A percentile compares a stretch with the other conserved stretches of the same genome.
These are phyloP conservation scores for Platysternon megacephalum DNA, from an alignment of 2,113 vertebrate genomes.

Conservation along the genomic window DNA sequence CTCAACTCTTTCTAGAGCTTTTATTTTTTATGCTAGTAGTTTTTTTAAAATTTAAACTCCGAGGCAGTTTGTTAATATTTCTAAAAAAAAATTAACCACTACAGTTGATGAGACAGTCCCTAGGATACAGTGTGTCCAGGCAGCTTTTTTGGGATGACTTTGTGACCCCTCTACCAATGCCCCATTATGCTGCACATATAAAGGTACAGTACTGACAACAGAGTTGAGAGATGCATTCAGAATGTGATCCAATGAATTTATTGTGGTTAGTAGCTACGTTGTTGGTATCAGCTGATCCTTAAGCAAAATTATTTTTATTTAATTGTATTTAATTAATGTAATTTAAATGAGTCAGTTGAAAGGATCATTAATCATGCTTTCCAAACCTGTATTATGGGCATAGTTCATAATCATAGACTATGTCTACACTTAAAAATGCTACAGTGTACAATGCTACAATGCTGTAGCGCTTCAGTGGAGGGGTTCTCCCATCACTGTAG, in stretches of 20 bases:
- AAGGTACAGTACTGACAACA: not conserved
- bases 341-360: not conserved
- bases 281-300: not conserved
- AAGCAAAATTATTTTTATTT: not conserved
- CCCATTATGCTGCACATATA: not conserved
- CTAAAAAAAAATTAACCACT: not conserved
- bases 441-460: too few relatives aligned
- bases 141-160: not conserved
- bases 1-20: constrained; percentile 21
- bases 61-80: constrained; percentile 31
- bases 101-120: not conserved
- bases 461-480: not conserved
- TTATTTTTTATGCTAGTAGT: constrained; percentile 2
- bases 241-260: not conserved
- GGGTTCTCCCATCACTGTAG: not conserved
- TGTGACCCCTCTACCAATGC: not conserved
- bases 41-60: constrained; percentile 39
- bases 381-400: not conserved
- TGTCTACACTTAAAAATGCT: not conserved
- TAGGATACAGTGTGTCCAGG: not conserved
- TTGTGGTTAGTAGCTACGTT: not conserved
- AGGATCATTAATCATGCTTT: constrained; percentile 1
- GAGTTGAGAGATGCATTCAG: not conserved
- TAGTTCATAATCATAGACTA: not conserved
- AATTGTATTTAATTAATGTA: too few relatives aligned